Base-by-base conservation (phyloP, 92 coral and sea anemone species). In the Meandrina meandrites region DNA sequence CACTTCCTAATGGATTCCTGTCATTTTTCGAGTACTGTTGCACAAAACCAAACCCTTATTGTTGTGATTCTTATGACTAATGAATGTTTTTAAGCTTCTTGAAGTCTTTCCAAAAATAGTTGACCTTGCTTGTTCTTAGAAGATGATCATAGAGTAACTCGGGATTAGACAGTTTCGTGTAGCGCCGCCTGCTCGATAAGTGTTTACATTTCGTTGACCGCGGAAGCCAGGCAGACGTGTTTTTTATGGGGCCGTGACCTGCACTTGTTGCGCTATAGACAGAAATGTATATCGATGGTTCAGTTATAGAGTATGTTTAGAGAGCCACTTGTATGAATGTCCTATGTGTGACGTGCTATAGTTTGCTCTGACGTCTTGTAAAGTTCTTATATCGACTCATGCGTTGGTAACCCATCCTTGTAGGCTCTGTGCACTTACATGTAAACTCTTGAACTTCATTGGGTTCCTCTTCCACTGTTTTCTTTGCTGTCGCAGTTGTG, bases 101-200 rank as follows among this genome's bases (percentile, higher is more conserved):
- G 48, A 45, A 80, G 14, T 68, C 19, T 0, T 8, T 40, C 76
- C 50, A 81, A 68, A 28, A 81, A 47, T 81, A 81, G 62, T 1
- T 68, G 48, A 40, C 71, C 35, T 73, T 35, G 78, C 78, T 27
- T 81, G 35, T 81, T 66, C 47, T 69, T 18, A 24, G 34, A 57
- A 78, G 47, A 45, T 27, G 75, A 81, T 51, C 84, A 35, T 37
- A 22, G 51, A 73, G 57, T 81, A 28, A 27, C 85, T 81, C 22
- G 28, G 34, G 60, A 81, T 81, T 47, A 60, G 62, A 81, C 45
- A n/a, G 42, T 81, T 47, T 66, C 76, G 58, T 81, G 76, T 40
- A 40, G 45, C 22, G 66, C 84, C 75, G 71, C 51, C 36, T 24
- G 36, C 36, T 19, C 37, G 56, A 35, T 24, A 37, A 80, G 84